phyloP scores from a whole-genome alignment of 2,113 vertebrate genomes.

The Zosterops pallidus region DNA sequence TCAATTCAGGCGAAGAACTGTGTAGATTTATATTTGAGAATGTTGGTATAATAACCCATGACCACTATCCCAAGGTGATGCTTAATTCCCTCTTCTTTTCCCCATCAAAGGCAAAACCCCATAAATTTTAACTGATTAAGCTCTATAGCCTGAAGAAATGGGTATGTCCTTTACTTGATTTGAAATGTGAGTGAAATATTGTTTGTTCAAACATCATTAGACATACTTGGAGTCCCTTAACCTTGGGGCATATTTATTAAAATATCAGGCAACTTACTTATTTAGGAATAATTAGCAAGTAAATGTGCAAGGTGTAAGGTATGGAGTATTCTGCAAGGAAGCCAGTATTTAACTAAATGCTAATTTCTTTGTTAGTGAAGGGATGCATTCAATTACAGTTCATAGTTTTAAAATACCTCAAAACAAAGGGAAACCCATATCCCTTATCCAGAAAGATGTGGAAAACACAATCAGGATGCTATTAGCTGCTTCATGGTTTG shows the following conservation, averaged over 20 bases:
- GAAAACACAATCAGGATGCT: background rate
- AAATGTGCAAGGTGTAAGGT: background rate
- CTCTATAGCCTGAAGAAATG: conserved; percentile 26
- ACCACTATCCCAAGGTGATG: conserved; percentile 22
- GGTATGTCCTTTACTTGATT: conserved; percentile 9
- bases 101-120: background rate
- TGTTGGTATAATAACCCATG: conserved; percentile 54
- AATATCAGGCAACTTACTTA: background rate
- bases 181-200: conserved; percentile 11
- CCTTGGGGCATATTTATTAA: background rate
- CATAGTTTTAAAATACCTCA: background rate
- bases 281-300: conserved; percentile 12
- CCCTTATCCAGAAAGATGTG: background rate
- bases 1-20: conserved; percentile 34
- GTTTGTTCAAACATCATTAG: conserved; percentile 34
- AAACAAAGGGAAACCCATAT: background rate
- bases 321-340: background rate
- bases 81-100: background rate
- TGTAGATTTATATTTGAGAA: conserved; percentile 50
- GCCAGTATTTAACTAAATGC: background rate
- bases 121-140: conserved; percentile 15
- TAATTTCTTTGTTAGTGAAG: background rate
- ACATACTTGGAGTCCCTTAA: conserved; percentile 38
- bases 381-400: background rate
- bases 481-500: background rate